Percentiles rank a stretch among this genome's conserved stretches.
Evolutionary conservation across 2,113 vertebrate genomes (phyloP).

Genomic region (Cynocephalus volans): DNA sequence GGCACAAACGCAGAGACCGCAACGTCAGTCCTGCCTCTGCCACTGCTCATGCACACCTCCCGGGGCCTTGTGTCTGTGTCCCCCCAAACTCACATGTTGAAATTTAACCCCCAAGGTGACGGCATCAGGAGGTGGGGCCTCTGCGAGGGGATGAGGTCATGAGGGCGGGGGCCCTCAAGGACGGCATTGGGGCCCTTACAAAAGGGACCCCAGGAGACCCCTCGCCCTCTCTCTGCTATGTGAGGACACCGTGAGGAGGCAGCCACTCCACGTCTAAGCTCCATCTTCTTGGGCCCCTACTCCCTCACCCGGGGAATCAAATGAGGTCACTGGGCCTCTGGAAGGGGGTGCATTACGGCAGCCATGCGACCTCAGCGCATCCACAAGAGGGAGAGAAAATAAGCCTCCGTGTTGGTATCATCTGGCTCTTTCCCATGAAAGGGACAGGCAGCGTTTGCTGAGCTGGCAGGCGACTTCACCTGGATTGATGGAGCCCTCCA

Average conservation of each 20-base stretch:
- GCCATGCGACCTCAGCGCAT: neutral
- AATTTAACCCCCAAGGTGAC: too few species aligned
- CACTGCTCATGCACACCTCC: rapidly evolving
- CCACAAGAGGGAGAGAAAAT: neutral
- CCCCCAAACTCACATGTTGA: too few species aligned
- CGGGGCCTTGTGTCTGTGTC: too few species aligned
- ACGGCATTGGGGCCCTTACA: rapidly evolving
- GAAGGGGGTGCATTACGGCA: rapidly evolving
- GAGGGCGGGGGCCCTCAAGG: neutral
- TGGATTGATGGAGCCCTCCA: slow-evolving; percentile 29
- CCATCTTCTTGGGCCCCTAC: neutral
- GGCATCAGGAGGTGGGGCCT: neutral
- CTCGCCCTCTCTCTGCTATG: rapidly evolving
- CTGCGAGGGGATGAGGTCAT: too few species aligned
- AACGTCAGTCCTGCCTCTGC: neutral
- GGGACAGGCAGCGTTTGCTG: neutral
- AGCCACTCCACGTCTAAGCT: rapidly evolving
- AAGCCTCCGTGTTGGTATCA: rapidly evolving
- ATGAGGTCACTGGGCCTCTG: rapidly evolving
- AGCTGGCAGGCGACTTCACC: slow-evolving; percentile 55
- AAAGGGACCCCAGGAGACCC: too few species aligned
- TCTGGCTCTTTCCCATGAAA: neutral
- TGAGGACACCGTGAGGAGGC: rapidly evolving
- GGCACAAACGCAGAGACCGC: neutral
- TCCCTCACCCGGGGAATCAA: neutral